Evolutionary conservation across 2,888 invertebrate species (phyloP).

Genomic region (Dryobotodes eremita): DNA sequence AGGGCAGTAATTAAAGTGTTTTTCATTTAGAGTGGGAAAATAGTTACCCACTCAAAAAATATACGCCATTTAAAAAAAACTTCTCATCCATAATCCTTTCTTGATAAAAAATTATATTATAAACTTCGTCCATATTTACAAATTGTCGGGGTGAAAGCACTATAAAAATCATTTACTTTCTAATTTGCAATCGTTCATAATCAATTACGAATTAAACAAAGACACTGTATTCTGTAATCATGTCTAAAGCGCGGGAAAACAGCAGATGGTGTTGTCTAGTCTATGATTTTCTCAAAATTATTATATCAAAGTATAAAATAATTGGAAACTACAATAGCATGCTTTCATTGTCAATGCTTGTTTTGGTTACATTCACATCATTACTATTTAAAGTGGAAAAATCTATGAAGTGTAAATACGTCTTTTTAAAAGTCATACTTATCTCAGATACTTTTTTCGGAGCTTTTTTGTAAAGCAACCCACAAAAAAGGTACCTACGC

Average conservation of each 20-base stretch:
- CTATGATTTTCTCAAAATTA: conserved; percentile 46
- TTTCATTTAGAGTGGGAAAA: no score
- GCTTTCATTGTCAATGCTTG: background rate
- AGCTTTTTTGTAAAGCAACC: background rate
- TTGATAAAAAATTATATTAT: background rate
- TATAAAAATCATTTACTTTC: background rate
- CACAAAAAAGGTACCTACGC: background rate
- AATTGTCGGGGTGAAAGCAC: background rate
- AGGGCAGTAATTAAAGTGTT: no score
- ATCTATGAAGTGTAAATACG: background rate
- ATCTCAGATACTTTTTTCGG: no score
- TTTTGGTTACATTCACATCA: background rate
- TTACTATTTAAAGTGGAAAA: background rate
- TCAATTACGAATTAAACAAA: conserved; percentile 50
- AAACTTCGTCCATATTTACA: background rate
- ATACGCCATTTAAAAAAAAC: background rate
- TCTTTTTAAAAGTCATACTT: background rate
- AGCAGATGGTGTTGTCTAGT: conserved; percentile 27
- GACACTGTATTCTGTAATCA: conserved; percentile 39
- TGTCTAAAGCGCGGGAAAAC: conserved; percentile 48
- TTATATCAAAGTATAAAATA: conserved; percentile 20
- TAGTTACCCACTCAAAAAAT: background rate
- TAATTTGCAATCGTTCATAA: conserved; percentile 29
- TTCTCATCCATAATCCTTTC: background rate
- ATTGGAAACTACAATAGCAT: conserved; percentile 1